Evolutionary conservation across 2,797 vertebrate species (phyloP).

Genomic region (Erpetoichthys calabaricus): DNA sequence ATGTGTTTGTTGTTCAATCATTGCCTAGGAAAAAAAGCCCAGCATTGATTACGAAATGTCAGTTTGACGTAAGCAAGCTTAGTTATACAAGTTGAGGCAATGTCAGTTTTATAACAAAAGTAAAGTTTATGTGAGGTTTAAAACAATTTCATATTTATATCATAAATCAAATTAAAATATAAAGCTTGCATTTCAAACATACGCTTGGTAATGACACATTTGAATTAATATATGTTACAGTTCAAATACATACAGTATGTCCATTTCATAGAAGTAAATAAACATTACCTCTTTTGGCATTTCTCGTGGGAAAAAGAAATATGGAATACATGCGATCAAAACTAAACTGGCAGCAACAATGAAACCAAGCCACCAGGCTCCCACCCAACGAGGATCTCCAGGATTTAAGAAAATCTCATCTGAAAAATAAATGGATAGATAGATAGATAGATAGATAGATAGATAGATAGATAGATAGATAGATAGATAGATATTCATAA

Average conservation of each 20-base stretch:
- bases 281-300: slow-evolving; percentile 63
- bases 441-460: too few relatives aligned
- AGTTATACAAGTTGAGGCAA: background rate
- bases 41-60: background rate
- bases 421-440: slow-evolving; percentile 28
- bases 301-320: slow-evolving; percentile 77
- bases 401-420: slow-evolving; percentile 41
- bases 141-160: too few relatives aligned
- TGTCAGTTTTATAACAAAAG: background rate
- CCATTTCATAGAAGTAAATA: background rate
- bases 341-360: slow-evolving; percentile 61
- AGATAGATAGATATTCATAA: too few relatives aligned
- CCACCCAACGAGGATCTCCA: slow-evolving; percentile 77
- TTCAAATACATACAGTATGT: too few relatives aligned
- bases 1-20: too few relatives aligned
- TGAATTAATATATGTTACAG: too few relatives aligned
- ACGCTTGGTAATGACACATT: too few relatives aligned
- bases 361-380: slow-evolving; percentile 93
- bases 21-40: too few relatives aligned
- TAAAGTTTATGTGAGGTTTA: too few relatives aligned
- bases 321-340: slow-evolving; percentile 62
- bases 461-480: too few relatives aligned
- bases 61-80: background rate
- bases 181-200: too few relatives aligned
- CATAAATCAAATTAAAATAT: too few relatives aligned